These are phyloP conservation scores for Enteromius mattozi DNA, from an alignment of 2,797 vertebrate species.

Conservation along the genomic window DNA sequence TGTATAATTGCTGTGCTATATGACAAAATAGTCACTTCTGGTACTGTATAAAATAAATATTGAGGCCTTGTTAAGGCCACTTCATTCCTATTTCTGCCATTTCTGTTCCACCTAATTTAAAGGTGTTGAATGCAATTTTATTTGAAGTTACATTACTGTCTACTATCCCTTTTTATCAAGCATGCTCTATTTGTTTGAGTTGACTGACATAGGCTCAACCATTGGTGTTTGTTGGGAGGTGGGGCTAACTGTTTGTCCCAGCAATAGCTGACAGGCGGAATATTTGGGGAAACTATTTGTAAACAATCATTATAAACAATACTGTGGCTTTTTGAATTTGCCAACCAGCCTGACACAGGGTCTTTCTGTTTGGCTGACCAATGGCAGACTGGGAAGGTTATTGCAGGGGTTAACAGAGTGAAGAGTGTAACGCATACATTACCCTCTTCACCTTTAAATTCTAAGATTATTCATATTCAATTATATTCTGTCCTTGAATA, in stretches of 20 bases:
- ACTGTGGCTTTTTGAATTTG: not conserved
- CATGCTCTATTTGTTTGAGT: not conserved
- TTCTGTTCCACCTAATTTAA: conserved; percentile 3
- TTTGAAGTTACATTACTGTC: not conserved
- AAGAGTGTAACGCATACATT: too few species aligned
- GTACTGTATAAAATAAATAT: too few species aligned
- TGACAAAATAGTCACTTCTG: not conserved
- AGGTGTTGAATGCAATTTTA: not conserved
- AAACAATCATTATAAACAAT: not conserved
- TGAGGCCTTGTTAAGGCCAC: not conserved
- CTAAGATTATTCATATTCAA: conserved; percentile 41
- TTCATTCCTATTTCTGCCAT: too few species aligned
- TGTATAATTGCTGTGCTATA: not conserved
- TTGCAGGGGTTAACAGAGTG: not conserved
- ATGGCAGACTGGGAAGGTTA: not conserved
- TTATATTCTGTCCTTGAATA: conserved; percentile 12
- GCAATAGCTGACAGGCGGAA: not conserved
- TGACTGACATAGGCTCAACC: not conserved
- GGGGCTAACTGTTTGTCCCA: not conserved
- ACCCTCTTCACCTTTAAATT: conserved; percentile 14
- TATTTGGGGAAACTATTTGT: not conserved
- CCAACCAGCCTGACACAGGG: not conserved
- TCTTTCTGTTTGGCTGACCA: not conserved
- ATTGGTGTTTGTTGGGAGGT: not conserved
- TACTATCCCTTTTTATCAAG: not conserved